Evolutionary conservation across 2,797 vertebrate genomes (phyloP).

Genomic region (Synanceia verrucosa): DNA sequence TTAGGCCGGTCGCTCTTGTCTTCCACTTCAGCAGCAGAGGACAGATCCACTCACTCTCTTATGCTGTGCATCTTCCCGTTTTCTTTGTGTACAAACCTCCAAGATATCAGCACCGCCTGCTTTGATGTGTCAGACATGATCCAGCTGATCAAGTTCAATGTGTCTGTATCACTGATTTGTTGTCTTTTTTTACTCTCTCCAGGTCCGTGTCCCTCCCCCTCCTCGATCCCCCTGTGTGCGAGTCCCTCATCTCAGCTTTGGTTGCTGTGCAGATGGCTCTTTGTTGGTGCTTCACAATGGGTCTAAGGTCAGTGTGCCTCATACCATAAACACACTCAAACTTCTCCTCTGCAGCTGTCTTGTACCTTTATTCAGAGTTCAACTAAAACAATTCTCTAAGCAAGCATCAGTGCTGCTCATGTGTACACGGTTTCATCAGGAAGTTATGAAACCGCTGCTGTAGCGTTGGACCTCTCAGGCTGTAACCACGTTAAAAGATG

Average conservation of each 20-base stretch:
- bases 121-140: constrained; percentile 25
- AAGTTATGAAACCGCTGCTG: constrained; percentile 63
- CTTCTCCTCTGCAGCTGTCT: constrained; percentile 75
- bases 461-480: background rate
- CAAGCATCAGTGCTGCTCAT: constrained; percentile 5
- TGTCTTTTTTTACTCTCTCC: constrained; percentile 48
- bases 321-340: constrained; percentile 72
- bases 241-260: constrained; percentile 77
- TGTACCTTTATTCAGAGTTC: constrained; percentile 36
- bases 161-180: constrained; percentile 39
- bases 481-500: constrained; percentile 12
- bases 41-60: constrained; percentile 34
- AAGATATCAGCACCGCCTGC: constrained; percentile 4
- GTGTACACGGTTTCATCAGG: constrained; percentile 33
- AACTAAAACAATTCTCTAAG: constrained; percentile 31
- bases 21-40: constrained; percentile 63
- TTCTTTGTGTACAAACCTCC: constrained; percentile 19
- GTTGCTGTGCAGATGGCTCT: constrained; percentile 88
- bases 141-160: constrained; percentile 32
- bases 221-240: constrained; percentile 52
- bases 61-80: constrained; percentile 30
- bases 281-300: constrained; percentile 86
- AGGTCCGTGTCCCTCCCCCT: constrained; percentile 43
- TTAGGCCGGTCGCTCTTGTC: constrained; percentile 68
- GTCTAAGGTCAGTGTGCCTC: constrained; percentile 79